These are phyloP conservation scores for Peromyscus californicus DNA, from an alignment of 2,113 vertebrate species.

Conservation along the genomic window DNA sequence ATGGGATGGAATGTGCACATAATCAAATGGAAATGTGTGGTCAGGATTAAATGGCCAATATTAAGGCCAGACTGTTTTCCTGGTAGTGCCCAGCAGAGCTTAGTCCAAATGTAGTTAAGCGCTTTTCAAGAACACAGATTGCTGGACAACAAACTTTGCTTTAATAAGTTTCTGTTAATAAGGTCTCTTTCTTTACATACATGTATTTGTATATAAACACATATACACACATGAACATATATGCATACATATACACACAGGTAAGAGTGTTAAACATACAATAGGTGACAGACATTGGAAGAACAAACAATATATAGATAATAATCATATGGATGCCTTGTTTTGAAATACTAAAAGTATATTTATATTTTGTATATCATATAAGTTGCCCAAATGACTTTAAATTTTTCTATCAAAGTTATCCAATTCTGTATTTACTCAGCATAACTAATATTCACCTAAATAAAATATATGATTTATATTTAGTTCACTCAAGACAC, in stretches of 20 bases:
- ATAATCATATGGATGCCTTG: neutral
- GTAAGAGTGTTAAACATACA: neutral
- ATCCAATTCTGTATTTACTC: slow-evolving; percentile 39
- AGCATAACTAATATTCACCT: slow-evolving; percentile 31
- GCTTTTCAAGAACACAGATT: slow-evolving; percentile 27
- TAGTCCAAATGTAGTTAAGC: slow-evolving; percentile 13
- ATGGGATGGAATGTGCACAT: slow-evolving; percentile 71
- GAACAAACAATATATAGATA: neutral
- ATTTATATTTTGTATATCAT: neutral
- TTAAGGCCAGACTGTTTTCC: slow-evolving; percentile 25
- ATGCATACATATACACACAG: neutral
- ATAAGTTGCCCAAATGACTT: neutral
- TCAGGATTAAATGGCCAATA: slow-evolving; percentile 39
- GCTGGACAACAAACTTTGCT: slow-evolving; percentile 36
- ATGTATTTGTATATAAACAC: neutral
- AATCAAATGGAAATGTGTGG: slow-evolving; percentile 63
- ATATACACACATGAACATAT: neutral
- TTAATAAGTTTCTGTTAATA: slow-evolving; percentile 19
- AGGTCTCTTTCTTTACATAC: neutral
- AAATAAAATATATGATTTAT: slow-evolving; percentile 34
- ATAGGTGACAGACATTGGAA: neutral
- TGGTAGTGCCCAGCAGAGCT: slow-evolving; percentile 17
- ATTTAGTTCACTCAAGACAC: slow-evolving; percentile 2
- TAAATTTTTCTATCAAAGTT: slow-evolving; percentile 31
- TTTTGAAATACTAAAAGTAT: neutral